phyloP scores from a whole-genome alignment of 2,797 vertebrate genomes.

The Basileuterus tristriatus region DNA sequence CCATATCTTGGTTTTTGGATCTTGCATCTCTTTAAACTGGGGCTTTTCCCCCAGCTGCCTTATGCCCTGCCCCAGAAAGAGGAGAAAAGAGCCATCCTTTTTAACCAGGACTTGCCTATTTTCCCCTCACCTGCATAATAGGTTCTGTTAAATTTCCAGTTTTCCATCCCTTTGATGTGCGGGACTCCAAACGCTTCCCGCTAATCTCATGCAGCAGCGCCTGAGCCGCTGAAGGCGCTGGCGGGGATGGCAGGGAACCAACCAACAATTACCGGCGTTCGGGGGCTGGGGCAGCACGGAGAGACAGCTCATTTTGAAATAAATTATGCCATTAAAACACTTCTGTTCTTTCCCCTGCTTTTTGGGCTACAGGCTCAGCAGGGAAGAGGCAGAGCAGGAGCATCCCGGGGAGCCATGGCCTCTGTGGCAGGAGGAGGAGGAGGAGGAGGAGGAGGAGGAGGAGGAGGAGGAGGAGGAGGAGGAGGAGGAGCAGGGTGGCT shows the following conservation, averaged over 20 bases:
- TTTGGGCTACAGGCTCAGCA: background rate
- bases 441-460: background rate
- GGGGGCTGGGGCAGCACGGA: background rate
- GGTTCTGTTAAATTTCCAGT: conserved; percentile 1
- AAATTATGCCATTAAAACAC: background rate
- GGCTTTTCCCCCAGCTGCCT: background rate
- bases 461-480: background rate
- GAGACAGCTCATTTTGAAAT: background rate
- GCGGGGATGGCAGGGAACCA: conserved; percentile 23
- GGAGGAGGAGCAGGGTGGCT: too few species aligned
- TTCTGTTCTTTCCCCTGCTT: background rate
- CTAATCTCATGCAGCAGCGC: conserved; percentile 4
- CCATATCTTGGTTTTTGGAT: background rate
- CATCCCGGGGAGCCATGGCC: fast-evolving
- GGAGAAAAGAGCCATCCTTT: background rate
- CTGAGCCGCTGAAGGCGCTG: background rate
- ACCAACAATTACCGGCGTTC: background rate
- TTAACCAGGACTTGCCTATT: background rate
- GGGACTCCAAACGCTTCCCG: background rate
- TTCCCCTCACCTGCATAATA: conserved; percentile 15
- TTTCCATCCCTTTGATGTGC: conserved; percentile 53
- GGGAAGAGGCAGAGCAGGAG: background rate
- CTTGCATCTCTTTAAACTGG: background rate
- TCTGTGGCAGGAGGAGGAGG: background rate
- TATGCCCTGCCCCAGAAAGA: background rate